Base-by-base conservation (phyloP, 2,113 vertebrate genomes). In the Salminus brasiliensis region DNA sequence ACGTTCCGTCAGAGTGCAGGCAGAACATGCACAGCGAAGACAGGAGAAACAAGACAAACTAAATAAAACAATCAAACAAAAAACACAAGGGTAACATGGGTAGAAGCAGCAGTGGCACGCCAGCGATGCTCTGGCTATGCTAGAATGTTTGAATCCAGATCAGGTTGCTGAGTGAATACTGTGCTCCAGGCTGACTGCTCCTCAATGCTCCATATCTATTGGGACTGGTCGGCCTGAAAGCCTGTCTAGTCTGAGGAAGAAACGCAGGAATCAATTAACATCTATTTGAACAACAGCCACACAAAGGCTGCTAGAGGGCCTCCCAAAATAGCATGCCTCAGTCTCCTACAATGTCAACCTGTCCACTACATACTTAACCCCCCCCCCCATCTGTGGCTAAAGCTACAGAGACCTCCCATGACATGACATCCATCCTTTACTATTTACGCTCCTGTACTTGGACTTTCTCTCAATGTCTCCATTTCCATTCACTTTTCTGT, bases 231-330 rank as follows among this genome's bases (percentile, higher is more conserved):
- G n/a, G 36, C 63, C n/a, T 63, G 59, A 32, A 74, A 49, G 45
- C 25, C 25, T 79, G 36, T 34, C 47, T 68, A 80, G 43, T 53
- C 25, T 80, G 62, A 32, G 72, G 55, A 49, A 70, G 76, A 79
- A 76, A 85, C 21, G n/a, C 63, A 72, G 68, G 78, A 82, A 85
- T 82, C 77, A 77, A 81, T 82, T 85, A 74, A 82, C 73, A 65
- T 30, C 43, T 45, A 68, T 59, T 65, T 63, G 32, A 76, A 81
- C 18, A 57, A 43, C 73, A 77, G 73, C 27, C 47, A 43, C 73
- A 77, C 69, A 21, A 55, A 45, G 18, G 49, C 43, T 30, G 57
- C 45, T 30, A 74, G 53, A 63, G 47, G 36, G 34, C 29, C 65
- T 60, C 53, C n/a, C 59, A 65, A 60, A 79, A 70, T 62, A 76